Conservation (phyloP, 2,888 invertebrate species). For the Brachyopa scutellaris region DNA sequence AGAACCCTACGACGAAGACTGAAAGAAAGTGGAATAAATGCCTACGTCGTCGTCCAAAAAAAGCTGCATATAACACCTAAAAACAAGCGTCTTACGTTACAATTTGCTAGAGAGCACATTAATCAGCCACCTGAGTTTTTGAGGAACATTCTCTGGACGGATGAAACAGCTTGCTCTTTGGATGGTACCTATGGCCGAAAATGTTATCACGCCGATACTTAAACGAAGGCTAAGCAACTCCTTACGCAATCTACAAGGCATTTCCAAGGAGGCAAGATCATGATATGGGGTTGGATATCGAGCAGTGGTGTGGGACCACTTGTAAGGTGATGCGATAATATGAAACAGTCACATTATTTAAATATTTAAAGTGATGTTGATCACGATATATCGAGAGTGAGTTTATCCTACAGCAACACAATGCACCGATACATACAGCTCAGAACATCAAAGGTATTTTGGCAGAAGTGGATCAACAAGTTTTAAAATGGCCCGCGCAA, state of each 20-base stretch:
- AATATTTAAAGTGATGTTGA: too few species aligned
- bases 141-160: neutral
- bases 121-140: neutral
- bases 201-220: neutral
- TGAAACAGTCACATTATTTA: too few species aligned
- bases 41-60: neutral
- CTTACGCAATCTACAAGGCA: neutral
- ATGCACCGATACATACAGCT: neutral
- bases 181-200: constrained; percentile 5
- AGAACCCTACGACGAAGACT: neutral
- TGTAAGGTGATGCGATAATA: too few species aligned
- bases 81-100: neutral
- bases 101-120: neutral
- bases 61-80: neutral
- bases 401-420: neutral
- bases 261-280: neutral
- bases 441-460: neutral
- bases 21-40: neutral
- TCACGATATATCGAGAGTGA: neutral
- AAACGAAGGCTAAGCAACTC: neutral
- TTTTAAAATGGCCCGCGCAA: neutral
- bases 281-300: neutral
- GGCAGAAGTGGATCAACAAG: neutral
- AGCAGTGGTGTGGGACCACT: neutral
- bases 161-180: constrained; percentile 11